These are phyloP conservation scores for Picus viridis DNA, from an alignment of 2,797 vertebrate genomes.

Conservation along the genomic window DNA sequence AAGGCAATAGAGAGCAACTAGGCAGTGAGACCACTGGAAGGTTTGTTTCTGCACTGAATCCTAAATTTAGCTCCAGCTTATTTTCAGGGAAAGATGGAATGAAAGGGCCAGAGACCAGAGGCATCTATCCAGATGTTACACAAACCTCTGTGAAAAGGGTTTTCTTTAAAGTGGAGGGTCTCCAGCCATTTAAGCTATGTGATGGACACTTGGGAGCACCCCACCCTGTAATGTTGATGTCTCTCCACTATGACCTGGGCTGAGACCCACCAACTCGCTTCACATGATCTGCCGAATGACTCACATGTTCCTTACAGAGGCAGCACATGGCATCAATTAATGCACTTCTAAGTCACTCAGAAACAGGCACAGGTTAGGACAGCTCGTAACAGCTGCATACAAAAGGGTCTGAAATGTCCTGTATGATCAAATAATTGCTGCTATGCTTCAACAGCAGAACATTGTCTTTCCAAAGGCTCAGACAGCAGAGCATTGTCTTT, in stretches of 20 bases:
- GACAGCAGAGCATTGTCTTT: not conserved
- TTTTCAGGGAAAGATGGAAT: not conserved
- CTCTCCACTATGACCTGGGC: not conserved
- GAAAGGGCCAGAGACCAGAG: not conserved
- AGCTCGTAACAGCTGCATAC: not conserved
- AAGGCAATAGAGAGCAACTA: conserved; percentile 11
- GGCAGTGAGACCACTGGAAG: not conserved
- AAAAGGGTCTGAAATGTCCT: not conserved
- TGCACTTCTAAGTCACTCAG: not conserved
- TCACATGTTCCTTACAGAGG: not conserved
- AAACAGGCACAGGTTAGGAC: not conserved
- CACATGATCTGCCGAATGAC: not conserved
- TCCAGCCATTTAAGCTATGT: not conserved
- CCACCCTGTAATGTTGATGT: not conserved
- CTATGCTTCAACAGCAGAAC: not conserved
- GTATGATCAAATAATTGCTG: not conserved
- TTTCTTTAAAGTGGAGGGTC: not conserved
- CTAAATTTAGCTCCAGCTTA: not conserved
- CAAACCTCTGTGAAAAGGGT: not conserved
- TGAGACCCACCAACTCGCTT: not conserved
- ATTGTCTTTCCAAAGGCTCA: not conserved
- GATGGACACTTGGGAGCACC: rapidly evolving
- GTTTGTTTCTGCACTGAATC: not conserved
- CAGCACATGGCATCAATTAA: not conserved
- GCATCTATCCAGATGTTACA: not conserved